phyloP scores from a whole-genome alignment of 2,888 invertebrate genomes.

The Tipula helvola region DNA sequence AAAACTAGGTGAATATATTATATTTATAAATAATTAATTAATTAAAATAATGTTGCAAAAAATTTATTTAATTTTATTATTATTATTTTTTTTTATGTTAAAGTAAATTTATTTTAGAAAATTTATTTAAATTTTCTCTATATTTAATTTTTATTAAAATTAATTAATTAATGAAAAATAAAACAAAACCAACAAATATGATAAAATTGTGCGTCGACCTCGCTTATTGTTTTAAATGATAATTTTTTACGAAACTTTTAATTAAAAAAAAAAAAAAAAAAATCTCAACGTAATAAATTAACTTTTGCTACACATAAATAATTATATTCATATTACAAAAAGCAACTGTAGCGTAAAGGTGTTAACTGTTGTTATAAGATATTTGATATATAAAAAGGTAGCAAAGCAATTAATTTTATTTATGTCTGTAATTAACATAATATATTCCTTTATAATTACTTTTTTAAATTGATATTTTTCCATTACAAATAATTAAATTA shows the following conservation, averaged over 20 bases:
- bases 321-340: background rate
- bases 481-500: background rate
- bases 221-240: constrained; percentile 4
- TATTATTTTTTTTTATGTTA: constrained; percentile 19
- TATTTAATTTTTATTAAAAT: constrained; percentile 5
- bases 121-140: background rate
- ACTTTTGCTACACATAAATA: background rate
- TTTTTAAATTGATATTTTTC: background rate
- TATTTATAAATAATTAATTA: background rate
- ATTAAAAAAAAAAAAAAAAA: background rate
- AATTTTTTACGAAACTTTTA: background rate
- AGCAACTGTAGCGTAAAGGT: background rate
- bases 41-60: constrained; percentile 19
- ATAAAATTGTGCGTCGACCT: background rate
- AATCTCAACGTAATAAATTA: background rate
- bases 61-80: constrained; percentile 11
- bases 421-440: background rate
- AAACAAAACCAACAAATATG: background rate
- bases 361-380: background rate
- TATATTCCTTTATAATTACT: background rate
- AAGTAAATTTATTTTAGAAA: background rate
- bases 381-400: background rate
- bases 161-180: background rate
- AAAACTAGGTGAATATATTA: constrained; percentile 30
- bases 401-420: background rate